These are phyloP conservation scores for Raja brachyura DNA, from an alignment of 2,113 vertebrate species.

Conservation along the genomic window DNA sequence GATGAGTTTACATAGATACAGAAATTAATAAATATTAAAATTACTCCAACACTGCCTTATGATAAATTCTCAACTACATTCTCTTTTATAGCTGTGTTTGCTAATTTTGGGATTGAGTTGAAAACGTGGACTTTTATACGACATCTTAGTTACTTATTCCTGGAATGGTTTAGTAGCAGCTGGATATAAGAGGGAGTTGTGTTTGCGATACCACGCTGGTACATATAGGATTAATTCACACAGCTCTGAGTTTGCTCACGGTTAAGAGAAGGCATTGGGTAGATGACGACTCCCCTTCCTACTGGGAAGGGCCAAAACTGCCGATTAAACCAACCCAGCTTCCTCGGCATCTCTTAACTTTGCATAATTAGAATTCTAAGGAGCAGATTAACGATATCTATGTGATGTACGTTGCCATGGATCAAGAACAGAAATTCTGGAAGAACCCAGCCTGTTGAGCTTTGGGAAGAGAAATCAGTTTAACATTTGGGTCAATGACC, in stretches of 20 bases:
- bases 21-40: neutral
- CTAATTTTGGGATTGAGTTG: neutral
- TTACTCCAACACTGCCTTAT: neutral
- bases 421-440: no score
- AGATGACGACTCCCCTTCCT: neutral
- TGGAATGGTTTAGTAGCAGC: neutral
- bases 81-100: neutral
- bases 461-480: no score
- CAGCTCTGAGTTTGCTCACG: neutral
- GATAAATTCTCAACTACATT: conserved; percentile 43
- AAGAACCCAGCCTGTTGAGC: no score
- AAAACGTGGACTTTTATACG: neutral
- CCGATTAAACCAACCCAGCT: neutral
- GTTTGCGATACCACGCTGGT: neutral
- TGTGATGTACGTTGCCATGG: neutral
- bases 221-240: neutral
- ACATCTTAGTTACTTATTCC: conserved; percentile 3
- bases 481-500: no score
- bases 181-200: neutral
- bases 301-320: neutral
- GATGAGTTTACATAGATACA: neutral
- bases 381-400: neutral
- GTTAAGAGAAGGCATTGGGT: neutral
- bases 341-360: neutral
- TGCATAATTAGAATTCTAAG: neutral